phyloP scores from a whole-genome alignment of 2,113 vertebrate species.

The Poeciliopsis occidentalis region DNA sequence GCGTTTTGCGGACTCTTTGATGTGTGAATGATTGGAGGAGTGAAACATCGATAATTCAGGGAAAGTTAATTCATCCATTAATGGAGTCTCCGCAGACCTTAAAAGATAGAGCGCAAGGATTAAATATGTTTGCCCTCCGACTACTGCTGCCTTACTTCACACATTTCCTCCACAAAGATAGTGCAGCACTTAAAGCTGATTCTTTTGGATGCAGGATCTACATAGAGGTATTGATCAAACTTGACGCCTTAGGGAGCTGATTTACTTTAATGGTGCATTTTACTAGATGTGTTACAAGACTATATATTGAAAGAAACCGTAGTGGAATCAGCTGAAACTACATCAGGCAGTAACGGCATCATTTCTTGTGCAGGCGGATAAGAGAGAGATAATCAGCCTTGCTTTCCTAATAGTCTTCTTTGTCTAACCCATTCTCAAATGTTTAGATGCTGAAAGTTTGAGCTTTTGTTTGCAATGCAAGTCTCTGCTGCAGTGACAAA shows the following conservation, averaged over 20 bases:
- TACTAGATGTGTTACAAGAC: conserved; percentile 3
- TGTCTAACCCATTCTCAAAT: neutral
- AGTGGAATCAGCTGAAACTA: conserved; percentile 45
- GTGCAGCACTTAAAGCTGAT: conserved; percentile 3
- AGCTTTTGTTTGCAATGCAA: conserved; percentile 39
- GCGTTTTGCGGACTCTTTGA: conserved; percentile 34
- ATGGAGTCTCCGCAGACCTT: conserved; percentile 37
- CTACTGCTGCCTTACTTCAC: conserved; percentile 26
- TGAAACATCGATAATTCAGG: conserved; percentile 74
- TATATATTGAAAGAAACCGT: conserved; percentile 30
- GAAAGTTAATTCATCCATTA: conserved; percentile 69
- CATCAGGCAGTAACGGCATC: conserved; percentile 24
- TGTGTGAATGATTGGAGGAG: conserved; percentile 27
- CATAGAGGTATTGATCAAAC: conserved; percentile 36
- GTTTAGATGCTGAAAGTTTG: neutral
- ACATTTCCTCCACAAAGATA: conserved; percentile 25
- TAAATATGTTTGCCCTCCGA: conserved; percentile 16
- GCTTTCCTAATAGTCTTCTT: conserved; percentile 10
- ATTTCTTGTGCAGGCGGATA: conserved; percentile 10
- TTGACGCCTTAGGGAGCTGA: conserved; percentile 2
- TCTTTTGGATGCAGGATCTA: conserved; percentile 16
- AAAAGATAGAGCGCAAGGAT: conserved; percentile 23
- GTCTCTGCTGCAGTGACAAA: conserved; percentile 10
- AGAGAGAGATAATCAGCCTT: conserved; percentile 2
- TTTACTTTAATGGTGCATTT: conserved; percentile 13